Evolutionary conservation across 2,888 invertebrate genomes (phyloP).

Genomic region (Trissonchulus sp.): DNA sequence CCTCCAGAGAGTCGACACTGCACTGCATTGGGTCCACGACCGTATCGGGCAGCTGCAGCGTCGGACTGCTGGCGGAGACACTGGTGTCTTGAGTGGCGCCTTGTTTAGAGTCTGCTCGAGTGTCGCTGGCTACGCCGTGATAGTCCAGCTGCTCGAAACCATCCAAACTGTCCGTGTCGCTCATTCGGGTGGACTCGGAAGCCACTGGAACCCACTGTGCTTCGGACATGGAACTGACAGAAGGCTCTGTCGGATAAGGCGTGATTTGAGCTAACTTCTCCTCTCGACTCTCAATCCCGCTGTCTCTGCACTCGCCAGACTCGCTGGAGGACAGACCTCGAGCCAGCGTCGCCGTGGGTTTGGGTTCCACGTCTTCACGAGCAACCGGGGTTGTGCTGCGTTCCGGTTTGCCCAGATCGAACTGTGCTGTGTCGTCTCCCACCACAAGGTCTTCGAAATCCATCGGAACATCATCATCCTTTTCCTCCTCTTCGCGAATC

Average conservation of each 20-base stretch:
- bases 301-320: neutral
- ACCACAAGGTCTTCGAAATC: neutral
- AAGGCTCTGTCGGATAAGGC: neutral
- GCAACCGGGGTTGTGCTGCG: neutral
- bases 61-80: slow-evolving; percentile 30
- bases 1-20: slow-evolving; percentile 39
- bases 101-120: too few species aligned
- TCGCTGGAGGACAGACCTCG: neutral
- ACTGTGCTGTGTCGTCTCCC: neutral
- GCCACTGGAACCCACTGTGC: neutral
- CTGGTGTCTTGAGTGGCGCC: slow-evolving; percentile 27
- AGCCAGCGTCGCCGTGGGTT: neutral
- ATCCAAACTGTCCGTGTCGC: slow-evolving; percentile 32
- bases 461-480: neutral
- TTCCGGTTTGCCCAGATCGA: too few species aligned
- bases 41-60: slow-evolving; percentile 19
- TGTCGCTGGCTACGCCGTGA: slow-evolving; percentile 24
- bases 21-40: slow-evolving; percentile 34
- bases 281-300: neutral
- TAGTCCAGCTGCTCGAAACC: neutral
- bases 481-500: slow-evolving; percentile 45
- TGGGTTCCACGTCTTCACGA: neutral
- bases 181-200: neutral
- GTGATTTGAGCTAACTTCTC: too few species aligned
- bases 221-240: neutral